Conservation (phyloP, 2,113 vertebrate genomes). For the Promerops cafer region DNA sequence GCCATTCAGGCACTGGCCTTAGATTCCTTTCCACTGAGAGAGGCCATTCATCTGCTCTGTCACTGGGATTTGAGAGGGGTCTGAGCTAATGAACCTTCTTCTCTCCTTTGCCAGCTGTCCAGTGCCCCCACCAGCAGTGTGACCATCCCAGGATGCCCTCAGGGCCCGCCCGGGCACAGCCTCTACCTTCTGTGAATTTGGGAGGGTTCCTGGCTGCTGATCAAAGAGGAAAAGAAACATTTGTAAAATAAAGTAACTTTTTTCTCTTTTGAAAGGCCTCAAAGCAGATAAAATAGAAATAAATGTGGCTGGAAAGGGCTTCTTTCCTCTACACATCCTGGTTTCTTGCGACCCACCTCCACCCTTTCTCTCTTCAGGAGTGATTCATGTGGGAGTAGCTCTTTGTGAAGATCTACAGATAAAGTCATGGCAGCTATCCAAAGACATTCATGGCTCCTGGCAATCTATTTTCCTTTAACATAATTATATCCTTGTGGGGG, state of each 20-base stretch:
- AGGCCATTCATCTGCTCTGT: not conserved
- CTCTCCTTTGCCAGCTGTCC: not conserved
- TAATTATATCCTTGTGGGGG: conserved; percentile 65
- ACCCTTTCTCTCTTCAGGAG: not conserved
- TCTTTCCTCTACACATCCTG: not conserved
- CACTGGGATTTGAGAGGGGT: not conserved
- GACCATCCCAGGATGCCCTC: not conserved
- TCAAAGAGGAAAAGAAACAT: not conserved
- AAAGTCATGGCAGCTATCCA: conserved; percentile 28
- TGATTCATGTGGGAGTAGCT: not conserved
- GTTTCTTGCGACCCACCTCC: not conserved
- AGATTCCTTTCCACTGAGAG: not conserved
- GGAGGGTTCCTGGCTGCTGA: not conserved
- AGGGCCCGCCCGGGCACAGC: not conserved
- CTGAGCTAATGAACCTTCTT: not conserved
- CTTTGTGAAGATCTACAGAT: conserved; percentile 18
- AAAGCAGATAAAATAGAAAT: conserved; percentile 15
- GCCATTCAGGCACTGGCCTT: not conserved
- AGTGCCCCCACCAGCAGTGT: not conserved
- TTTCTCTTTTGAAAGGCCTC: not conserved
- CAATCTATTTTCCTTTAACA: conserved; percentile 58
- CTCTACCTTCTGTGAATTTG: not conserved
- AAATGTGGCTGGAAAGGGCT: not conserved
- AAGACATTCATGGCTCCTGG: conserved; percentile 42
- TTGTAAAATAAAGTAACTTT: conserved; percentile 8